Base-by-base conservation (phyloP, 1,140 invertebrate genomes). In the Calycopis cecrops region DNA sequence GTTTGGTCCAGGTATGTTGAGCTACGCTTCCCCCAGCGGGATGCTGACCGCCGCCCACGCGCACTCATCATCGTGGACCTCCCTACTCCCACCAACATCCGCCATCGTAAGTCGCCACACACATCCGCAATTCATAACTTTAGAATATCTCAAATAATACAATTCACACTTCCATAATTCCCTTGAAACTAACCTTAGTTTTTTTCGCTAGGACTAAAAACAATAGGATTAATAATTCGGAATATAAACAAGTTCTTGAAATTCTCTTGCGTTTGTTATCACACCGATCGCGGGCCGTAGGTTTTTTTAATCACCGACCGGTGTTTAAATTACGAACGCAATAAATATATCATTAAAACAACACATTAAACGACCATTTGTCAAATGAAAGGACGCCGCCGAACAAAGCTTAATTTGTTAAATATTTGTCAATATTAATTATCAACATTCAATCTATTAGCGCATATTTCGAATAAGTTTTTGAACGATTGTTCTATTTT, bases 11-110 rank as follows among this genome's bases (percentile, higher is more conserved):
- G 80, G 71, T 53, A 86, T 86, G 83, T 57, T 86, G 48, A 85
- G 79, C 37, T 85, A 79, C 51, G 81, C 83, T 4, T 69, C 79
- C 47, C 78, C 80, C 69, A 76, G 79, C 63, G 76, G 74, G 71
- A 79, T 81, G 75, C 65, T 77, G 73, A 70, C 78, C 52, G 74
- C 78, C 40, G 67, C 73, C 9, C 79, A 83, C 57, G 47, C 78
- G 3, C 82, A 81, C 55, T 42, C 69, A 17, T 62, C 74, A n/a
- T 35, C 69, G 6, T 86, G 81, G 78, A 67, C 75, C 21, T 58
- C 72, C 1, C 57, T 80, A 0, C 57, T 77, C 8, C 83, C 78
- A 65, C 77, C 75, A 62, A 73, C 71, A 4, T 63, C 77, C 0
- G 59, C 65, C 33, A 81, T 86, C 62, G 80, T 84, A 73, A 76